phyloP scores from a whole-genome alignment of 1,140 invertebrate species.

The Matsumurasca onukii region DNA sequence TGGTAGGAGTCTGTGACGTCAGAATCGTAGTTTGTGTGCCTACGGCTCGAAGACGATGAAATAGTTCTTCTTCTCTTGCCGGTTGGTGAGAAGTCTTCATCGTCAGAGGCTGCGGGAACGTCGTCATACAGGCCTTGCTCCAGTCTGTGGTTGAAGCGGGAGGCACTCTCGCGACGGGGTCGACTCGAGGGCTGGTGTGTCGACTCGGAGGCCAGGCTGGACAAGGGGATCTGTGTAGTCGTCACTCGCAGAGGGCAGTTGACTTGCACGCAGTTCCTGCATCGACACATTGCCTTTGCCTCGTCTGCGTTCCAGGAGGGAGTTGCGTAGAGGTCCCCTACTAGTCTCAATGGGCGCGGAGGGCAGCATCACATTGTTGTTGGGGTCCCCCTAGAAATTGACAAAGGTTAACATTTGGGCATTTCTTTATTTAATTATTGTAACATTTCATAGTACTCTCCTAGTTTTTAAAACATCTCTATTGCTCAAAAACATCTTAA shows the following conservation, averaged over 20 bases:
- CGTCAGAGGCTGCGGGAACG: neutral
- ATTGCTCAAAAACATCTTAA: no score
- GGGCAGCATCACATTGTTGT: neutral
- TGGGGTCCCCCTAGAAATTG: neutral
- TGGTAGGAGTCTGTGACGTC: neutral
- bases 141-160: neutral
- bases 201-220: neutral
- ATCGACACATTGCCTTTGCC: neutral
- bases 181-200: neutral
- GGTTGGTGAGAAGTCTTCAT: neutral
- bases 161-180: neutral
- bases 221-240: neutral
- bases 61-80: neutral
- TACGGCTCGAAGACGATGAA: conserved; percentile 1
- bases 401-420: no score
- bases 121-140: neutral
- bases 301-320: no score
- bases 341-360: neutral
- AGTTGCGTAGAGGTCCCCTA: neutral
- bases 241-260: neutral
- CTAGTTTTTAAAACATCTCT: no score
- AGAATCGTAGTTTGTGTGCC: neutral
- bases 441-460: no score
- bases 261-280: neutral
- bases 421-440: no score